phyloP scores from a whole-genome alignment of 2,888 invertebrate species.

The Marronus borbonicus region DNA sequence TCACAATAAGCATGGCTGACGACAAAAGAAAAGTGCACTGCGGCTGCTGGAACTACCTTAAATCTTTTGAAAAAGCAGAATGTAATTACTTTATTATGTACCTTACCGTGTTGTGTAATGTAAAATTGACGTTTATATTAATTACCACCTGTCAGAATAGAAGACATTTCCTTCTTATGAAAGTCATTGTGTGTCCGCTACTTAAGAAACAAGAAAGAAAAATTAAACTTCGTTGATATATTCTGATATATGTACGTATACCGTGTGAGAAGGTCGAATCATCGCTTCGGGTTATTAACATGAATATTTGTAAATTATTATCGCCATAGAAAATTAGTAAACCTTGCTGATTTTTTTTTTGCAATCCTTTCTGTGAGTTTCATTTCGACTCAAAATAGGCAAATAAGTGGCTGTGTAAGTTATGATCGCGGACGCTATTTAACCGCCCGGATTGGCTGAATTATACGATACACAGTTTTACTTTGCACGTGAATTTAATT shows the following conservation, averaged over 20 bases:
- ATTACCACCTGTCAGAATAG: constrained; percentile 5
- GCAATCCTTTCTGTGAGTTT: no score
- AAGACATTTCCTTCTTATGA: background rate
- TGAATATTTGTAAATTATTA: no score
- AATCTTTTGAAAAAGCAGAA: background rate
- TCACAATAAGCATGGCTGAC: background rate
- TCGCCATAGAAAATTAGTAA: no score
- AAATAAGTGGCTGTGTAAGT: background rate
- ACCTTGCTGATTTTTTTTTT: no score
- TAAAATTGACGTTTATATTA: background rate
- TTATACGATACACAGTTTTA: background rate
- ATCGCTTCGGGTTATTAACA: no score
- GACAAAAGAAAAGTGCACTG: background rate
- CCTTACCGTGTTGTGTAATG: background rate
- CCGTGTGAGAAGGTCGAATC: no score
- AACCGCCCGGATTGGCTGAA: background rate
- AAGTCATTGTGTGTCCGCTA: background rate
- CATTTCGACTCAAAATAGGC: no score
- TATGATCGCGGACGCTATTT: no score
- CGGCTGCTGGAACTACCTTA: background rate
- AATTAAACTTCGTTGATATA: no score
- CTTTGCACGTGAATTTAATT: constrained; percentile 23
- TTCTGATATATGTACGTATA: no score
- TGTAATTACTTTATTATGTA: background rate
- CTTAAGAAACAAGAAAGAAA: no score